Conservation (phyloP, 2,888 invertebrate genomes). For the Lasioglossum figueresi region DNA sequence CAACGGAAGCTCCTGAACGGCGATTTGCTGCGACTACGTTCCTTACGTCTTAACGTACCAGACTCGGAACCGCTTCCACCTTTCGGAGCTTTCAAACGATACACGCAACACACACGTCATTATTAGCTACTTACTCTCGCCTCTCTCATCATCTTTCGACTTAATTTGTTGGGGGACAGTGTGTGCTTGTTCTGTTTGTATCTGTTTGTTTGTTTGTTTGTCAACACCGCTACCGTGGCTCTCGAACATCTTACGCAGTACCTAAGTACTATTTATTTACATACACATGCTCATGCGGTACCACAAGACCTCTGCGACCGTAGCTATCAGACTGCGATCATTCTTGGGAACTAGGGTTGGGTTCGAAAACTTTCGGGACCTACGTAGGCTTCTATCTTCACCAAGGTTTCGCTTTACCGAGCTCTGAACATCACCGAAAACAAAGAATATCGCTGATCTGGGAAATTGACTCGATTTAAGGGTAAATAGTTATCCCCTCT, state of each 20-base stretch:
- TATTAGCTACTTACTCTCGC: slow-evolving; percentile 75
- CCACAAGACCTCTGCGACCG: background rate
- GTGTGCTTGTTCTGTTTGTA: background rate
- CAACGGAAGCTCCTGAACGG: slow-evolving; percentile 97
- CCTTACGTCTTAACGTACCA: slow-evolving; percentile 86
- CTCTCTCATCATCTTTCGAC: slow-evolving; percentile 16
- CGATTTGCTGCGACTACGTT: slow-evolving; percentile 96
- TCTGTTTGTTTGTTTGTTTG: background rate
- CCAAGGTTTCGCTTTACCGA: background rate
- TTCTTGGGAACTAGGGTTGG: background rate
- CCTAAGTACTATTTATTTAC: slow-evolving; percentile 26
- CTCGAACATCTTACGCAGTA: background rate
- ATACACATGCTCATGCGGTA: slow-evolving; percentile 77
- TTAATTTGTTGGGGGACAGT: background rate
- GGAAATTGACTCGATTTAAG: too few species aligned
- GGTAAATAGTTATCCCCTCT: too few species aligned
- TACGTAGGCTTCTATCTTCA: background rate
- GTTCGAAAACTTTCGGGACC: background rate
- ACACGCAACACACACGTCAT: slow-evolving; percentile 73
- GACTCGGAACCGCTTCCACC: slow-evolving; percentile 81
- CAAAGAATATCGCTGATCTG: background rate
- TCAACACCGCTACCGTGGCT: background rate
- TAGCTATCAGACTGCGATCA: background rate
- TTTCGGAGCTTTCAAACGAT: slow-evolving; percentile 78
- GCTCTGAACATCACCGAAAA: background rate